Percentiles rank a stretch among this genome's conserved stretches.
phyloP scores from a whole-genome alignment of 2,888 invertebrate species.

The Pollenia angustigena region DNA sequence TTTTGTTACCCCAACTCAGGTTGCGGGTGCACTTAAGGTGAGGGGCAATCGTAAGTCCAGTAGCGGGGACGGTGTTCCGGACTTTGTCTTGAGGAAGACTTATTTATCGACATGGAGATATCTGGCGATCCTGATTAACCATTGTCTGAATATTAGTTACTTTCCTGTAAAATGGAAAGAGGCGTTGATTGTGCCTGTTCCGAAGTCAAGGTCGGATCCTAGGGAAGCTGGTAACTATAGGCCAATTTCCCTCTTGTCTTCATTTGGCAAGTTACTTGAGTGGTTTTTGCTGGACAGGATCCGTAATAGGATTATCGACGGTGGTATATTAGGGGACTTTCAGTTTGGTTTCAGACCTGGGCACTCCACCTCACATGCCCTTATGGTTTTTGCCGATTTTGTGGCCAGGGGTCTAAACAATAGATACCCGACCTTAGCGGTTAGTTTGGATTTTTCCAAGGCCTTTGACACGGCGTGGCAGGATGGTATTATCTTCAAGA shows the following conservation, averaged over 20 bases:
- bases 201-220: too few species aligned
- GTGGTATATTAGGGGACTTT: too few species aligned
- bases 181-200: too few species aligned
- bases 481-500: not conserved
- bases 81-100: slow-evolving; percentile 1
- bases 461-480: not conserved
- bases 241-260: too few species aligned
- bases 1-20: not conserved
- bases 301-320: too few species aligned
- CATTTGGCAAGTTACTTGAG: too few species aligned
- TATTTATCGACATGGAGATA: not conserved
- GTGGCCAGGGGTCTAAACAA: not conserved
- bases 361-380: not conserved
- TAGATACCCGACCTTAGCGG: not conserved
- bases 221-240: too few species aligned
- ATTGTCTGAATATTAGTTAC: slow-evolving; percentile 37
- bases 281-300: too few species aligned
- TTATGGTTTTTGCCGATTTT: not conserved
- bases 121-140: slow-evolving; percentile 6
- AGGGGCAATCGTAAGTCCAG: not conserved
- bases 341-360: not conserved
- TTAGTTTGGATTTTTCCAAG: not conserved
- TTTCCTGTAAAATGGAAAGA: not conserved
- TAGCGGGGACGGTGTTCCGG: not conserved
- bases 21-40: not conserved